Conservation (phyloP, 2,113 vertebrate genomes). For the Columbina picui region DNA sequence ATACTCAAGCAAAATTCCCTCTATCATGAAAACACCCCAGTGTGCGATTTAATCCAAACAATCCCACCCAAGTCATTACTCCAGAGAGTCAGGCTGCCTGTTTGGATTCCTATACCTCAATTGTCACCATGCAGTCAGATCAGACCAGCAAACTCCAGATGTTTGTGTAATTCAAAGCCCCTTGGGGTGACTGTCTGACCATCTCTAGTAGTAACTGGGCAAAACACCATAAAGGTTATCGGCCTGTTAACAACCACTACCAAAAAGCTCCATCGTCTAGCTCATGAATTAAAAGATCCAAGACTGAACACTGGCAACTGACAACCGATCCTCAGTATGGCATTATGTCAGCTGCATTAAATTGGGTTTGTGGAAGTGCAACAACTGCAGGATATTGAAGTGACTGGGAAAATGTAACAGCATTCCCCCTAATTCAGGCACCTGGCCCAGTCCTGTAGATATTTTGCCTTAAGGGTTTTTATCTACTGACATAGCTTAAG, state of each 20-base stretch:
- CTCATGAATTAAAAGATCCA: not conserved
- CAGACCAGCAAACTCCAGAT: not conserved
- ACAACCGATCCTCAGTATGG: not conserved
- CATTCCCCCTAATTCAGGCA: constrained; percentile 27
- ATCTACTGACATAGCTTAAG: constrained; percentile 24
- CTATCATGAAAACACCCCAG: not conserved
- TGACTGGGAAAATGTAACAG: constrained; percentile 27
- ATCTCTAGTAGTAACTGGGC: not conserved
- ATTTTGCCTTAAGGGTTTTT: constrained; percentile 23
- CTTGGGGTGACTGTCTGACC: not conserved
- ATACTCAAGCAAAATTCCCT: not conserved
- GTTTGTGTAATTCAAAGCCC: not conserved
- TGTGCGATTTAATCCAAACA: not conserved
- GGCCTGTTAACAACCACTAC: not conserved
- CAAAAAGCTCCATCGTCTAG: not conserved
- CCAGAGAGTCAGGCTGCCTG: not conserved
- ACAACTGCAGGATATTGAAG: constrained; percentile 10
- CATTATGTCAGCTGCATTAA: not conserved
- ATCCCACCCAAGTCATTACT: not conserved
- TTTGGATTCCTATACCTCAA: not conserved
- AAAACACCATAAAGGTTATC: not conserved
- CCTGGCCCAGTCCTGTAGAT: constrained; percentile 18
- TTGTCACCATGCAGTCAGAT: not conserved
- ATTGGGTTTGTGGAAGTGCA: not conserved
- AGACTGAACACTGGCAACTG: not conserved